Evolutionary conservation across 2,888 invertebrate species (phyloP), one percentile per base, ranked within the genome.

Genomic region (Eulithis testata): DNA sequence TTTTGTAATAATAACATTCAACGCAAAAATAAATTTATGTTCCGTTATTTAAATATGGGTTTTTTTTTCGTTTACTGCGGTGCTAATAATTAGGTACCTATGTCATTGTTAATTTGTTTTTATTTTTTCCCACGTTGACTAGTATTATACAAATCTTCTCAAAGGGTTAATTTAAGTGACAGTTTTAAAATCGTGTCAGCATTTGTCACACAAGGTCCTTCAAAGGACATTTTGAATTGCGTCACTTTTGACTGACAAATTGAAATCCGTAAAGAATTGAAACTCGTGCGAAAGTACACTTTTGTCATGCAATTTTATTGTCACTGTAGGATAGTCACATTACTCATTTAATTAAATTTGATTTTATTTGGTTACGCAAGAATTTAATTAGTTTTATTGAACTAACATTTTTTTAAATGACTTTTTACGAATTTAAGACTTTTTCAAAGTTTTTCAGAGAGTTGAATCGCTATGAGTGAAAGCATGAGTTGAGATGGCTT

Each of bases 181-280:
- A 85, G 83, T 89, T 91, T 90, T 83, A 88, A 91, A 91, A 84
- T 88, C 84, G 75, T 83, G 86, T 88, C 87, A 84, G 63, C 68
- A 87, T 92, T 88, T 63, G 90, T 79, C 76, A 82, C 85, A 87
- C 86, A 87, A 77, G 85, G 87, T 88, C 79, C 77, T 74, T 74
- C 76, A 82, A 78, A 80, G 78, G 73, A 74, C 76, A 74, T 79
- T 80, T 85, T 75, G 75, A 73, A 77, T 91, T 90, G 89, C 90
- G 85, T 90, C 88, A 89, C 82, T 75, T 58, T 79, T 82, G 88
- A 90, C 77, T 86, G 89, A 90, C 90, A 86, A 68, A 79, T 79
- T 91, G 93, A 92, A 78, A 84, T 73, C 85, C 88, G 88, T 90
- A 79, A 58, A 82, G 66, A 89, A 93, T 90, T 73, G 75, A 69